Conservation (phyloP, 2,888 invertebrate genomes). For the Pseudanteris insignis region DNA sequence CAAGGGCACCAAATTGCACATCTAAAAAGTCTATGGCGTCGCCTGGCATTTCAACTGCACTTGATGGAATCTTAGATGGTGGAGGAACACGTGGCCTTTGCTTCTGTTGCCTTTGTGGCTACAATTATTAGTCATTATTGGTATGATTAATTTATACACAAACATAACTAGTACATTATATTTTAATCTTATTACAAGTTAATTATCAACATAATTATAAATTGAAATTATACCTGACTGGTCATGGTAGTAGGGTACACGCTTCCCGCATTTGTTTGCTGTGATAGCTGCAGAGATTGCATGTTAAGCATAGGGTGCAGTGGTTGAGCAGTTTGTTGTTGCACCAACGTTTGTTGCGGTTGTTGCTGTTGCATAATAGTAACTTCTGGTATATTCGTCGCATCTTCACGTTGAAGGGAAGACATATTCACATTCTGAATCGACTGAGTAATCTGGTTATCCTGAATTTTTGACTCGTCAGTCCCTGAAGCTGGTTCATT, state of each 20-base stretch:
- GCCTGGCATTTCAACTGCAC: slow-evolving; percentile 97
- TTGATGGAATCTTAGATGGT: slow-evolving; percentile 82
- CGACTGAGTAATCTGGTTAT: slow-evolving; percentile 51
- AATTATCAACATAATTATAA: no score
- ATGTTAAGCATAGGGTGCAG: slow-evolving; percentile 52
- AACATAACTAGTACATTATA: no score
- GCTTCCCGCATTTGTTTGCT: slow-evolving; percentile 65
- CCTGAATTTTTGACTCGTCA: slow-evolving; percentile 53
- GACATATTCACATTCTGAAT: slow-evolving; percentile 46
- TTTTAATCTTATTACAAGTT: no score
- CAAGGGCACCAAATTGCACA: slow-evolving; percentile 93
- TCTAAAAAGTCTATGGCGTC: slow-evolving; percentile 84
- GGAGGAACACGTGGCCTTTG: slow-evolving; percentile 64
- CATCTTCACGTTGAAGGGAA: slow-evolving; percentile 47
- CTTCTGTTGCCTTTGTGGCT: slow-evolving; percentile 60
- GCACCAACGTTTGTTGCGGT: slow-evolving; percentile 49
- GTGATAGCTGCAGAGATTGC: slow-evolving; percentile 61
- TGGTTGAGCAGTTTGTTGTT: slow-evolving; percentile 55
- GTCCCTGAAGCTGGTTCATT: slow-evolving; percentile 49
- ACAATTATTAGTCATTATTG: no score
- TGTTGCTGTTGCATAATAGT: slow-evolving; percentile 64
- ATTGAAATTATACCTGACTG: slow-evolving; percentile 58
- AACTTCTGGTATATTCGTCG: slow-evolving; percentile 58
- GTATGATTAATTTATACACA: no score
- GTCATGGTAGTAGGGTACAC: slow-evolving; percentile 57